Evolutionary conservation across 2,888 invertebrate genomes (phyloP).

Genomic region (Tetragnatha montana): DNA sequence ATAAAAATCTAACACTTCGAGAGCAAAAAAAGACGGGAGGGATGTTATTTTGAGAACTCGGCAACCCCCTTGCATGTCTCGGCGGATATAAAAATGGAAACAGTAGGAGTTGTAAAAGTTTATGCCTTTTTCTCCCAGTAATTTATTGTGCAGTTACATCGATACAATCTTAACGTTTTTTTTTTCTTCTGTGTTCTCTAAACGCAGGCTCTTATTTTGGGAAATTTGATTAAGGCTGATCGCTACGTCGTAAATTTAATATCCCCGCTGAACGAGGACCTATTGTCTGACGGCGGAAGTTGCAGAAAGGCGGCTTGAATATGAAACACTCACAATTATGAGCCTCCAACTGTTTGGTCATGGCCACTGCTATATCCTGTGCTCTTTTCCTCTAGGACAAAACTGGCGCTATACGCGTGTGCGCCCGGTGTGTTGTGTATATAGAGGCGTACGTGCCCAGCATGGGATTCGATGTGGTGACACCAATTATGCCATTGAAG

Average conservation of each 20-base stretch:
- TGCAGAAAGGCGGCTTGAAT: conserved; percentile 12
- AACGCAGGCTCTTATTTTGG: conserved; percentile 16
- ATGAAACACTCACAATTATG: conserved; percentile 16
- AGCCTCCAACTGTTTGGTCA: background rate
- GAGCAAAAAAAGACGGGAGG: background rate
- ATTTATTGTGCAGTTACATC: conserved; percentile 25
- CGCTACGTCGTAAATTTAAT: conserved; percentile 16
- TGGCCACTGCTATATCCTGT: background rate
- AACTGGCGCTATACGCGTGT: background rate
- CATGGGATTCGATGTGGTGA: background rate
- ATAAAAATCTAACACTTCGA: conserved; percentile 28
- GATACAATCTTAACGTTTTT: conserved; percentile 52
- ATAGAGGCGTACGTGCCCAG: background rate
- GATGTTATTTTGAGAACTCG: conserved; percentile 29
- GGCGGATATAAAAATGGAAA: conserved; percentile 42
- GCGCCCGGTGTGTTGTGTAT: background rate
- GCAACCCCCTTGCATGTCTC: conserved; percentile 38
- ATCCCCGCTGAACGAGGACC: background rate
- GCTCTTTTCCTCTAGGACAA: background rate
- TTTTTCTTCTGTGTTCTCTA: background rate
- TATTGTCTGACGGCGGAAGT: conserved; percentile 34
- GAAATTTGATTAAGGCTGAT: conserved; percentile 33
- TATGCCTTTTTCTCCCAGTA: conserved; percentile 20
- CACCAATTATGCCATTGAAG: background rate
- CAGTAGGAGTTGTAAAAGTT: conserved; percentile 43